Conservation (phyloP, 2,113 vertebrate species). For the Lonchura striata region DNA sequence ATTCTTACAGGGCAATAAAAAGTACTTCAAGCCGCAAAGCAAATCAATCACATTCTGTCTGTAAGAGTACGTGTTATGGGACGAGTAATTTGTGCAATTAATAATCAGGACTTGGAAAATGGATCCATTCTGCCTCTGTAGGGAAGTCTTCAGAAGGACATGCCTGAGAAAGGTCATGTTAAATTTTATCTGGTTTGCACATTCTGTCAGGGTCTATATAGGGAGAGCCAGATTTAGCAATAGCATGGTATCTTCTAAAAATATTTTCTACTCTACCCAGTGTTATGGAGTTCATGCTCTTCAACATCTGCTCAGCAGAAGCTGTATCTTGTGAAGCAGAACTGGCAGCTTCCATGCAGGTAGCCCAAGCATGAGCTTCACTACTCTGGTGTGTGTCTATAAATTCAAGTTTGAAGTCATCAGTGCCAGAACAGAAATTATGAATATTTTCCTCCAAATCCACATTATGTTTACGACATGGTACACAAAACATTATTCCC, state of each 20-base stretch:
- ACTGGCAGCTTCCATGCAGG: constrained; percentile 60
- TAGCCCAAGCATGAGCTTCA: constrained; percentile 69
- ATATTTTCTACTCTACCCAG: constrained; percentile 62
- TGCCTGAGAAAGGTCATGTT: neutral
- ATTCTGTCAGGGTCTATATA: constrained; percentile 57
- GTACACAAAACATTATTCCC: constrained; percentile 69
- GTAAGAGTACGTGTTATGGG: neutral
- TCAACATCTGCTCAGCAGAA: constrained; percentile 43
- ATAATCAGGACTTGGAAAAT: neutral
- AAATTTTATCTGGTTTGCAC: constrained; percentile 49
- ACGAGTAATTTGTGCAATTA: neutral
- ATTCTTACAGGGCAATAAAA: neutral
- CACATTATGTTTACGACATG: constrained; percentile 68
- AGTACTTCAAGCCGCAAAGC: neutral
- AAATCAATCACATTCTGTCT: neutral
- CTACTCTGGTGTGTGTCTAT: constrained; percentile 66
- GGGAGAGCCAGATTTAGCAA: constrained; percentile 51
- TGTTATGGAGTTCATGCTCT: constrained; percentile 51
- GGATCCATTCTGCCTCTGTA: neutral
- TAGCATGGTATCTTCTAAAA: constrained; percentile 65
- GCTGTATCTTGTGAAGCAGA: neutral
- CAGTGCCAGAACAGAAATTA: constrained; percentile 68
- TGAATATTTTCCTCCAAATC: constrained; percentile 46
- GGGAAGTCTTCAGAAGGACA: neutral
- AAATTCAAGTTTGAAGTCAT: constrained; percentile 69